phyloP scores from a whole-genome alignment of 2,797 vertebrate genomes.

The Lindbergichthys nudifrons region DNA sequence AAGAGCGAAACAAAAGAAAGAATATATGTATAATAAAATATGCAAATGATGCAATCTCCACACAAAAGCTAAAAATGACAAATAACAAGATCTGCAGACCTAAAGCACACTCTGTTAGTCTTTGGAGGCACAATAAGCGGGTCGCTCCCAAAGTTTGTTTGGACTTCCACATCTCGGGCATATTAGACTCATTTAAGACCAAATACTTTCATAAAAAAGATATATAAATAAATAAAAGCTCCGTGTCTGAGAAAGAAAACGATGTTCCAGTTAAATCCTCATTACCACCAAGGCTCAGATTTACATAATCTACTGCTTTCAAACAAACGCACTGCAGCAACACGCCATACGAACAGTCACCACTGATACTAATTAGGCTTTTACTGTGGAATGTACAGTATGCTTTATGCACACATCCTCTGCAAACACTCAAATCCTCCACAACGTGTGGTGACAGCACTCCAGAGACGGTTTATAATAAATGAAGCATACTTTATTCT shows the following conservation, averaged over 20 bases:
- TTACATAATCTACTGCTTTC: constrained; percentile 11
- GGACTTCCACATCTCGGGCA: constrained; percentile 25
- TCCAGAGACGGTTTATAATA: background rate
- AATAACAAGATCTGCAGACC: constrained; percentile 26
- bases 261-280: constrained; percentile 6
- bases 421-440: background rate
- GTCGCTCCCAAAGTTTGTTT: constrained; percentile 22
- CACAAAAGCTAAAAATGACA: constrained; percentile 37
- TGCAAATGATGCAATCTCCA: constrained; percentile 58
- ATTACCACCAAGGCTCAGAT: constrained; percentile 26
- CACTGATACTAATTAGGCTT: background rate
- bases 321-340: constrained; percentile 5
- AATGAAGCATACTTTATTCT: background rate
- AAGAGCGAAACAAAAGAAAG: constrained; percentile 10
- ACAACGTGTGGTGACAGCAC: background rate
- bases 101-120: constrained; percentile 32
- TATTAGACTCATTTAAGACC: constrained; percentile 32
- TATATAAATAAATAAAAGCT: constrained; percentile 23
- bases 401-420: background rate
- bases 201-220: constrained; percentile 16
- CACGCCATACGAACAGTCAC: background rate
- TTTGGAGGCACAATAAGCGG: constrained; percentile 31
- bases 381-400: background rate
- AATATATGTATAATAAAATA: constrained; percentile 45
- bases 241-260: constrained; percentile 17